phyloP scores from a whole-genome alignment of 2,797 vertebrate species.

The Silurus lanzhouensis region DNA sequence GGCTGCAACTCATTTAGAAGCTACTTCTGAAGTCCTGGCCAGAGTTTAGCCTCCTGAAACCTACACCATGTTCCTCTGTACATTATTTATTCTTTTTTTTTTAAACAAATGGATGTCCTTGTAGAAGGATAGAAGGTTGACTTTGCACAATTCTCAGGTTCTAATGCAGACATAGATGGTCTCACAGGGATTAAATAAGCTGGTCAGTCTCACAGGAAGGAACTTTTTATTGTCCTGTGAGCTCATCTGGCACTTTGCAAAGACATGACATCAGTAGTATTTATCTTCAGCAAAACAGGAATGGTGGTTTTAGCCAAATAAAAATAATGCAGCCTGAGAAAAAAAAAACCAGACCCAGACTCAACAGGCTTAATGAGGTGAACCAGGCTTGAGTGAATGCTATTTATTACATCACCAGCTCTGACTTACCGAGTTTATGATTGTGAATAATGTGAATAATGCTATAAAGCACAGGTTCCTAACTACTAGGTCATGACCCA shows the following conservation, averaged over 20 bases:
- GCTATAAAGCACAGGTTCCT: no score
- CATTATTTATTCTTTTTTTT: background rate
- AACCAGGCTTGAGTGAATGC: no score
- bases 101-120: background rate
- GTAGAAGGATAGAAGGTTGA: constrained; percentile 4
- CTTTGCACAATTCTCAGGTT: background rate
- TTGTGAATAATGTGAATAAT: background rate
- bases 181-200: background rate
- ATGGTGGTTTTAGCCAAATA: background rate
- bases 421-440: background rate
- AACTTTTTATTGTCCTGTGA: constrained; percentile 13
- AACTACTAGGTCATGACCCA: no score
- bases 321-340: background rate
- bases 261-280: constrained; percentile 30
- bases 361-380: background rate
- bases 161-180: background rate
- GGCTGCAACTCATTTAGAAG: constrained; percentile 65
- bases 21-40: constrained; percentile 14
- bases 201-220: constrained; percentile 6
- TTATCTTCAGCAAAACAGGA: background rate
- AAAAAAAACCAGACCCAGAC: background rate
- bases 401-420: background rate
- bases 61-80: background rate
- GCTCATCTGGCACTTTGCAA: constrained; percentile 12
- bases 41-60: background rate